Evolutionary conservation across 2,113 vertebrate species (phyloP), one percentile per base, ranked within the genome.

Genomic region (Amblyopsis rosae): DNA sequence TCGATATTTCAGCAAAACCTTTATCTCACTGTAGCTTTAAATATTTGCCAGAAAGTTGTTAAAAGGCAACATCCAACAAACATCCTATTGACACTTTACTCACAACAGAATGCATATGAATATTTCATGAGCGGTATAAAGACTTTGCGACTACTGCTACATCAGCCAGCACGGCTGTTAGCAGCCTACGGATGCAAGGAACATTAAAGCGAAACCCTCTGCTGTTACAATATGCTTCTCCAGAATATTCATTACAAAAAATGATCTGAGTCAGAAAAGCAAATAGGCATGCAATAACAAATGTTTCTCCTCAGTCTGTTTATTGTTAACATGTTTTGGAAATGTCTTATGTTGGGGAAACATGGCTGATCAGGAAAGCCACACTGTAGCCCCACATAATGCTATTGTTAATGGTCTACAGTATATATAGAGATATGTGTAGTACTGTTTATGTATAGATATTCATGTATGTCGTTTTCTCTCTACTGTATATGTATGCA

Each of bases 121-220:
- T 89, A 87, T 88, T 87, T 87, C 76, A 88, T 77, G 26, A 1
- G 58, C 71, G 64, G 87, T 80, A 81, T 74, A 78, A 82, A 82
- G 84, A 77, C 72, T 76, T n/a, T n/a, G 41, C 32, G 75, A 72
- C 41, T 62, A 16, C n/a, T 62, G 47, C 15, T 17, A 10, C 41
- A 12, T 8, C 41, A 46, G 59, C 58, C 60, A 63, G 17, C 63
- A 68, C 68, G 35, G 32, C 69, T 87, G 88, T 91, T 90, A 87
- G 81, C 84, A 80, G 76, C 87, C 82, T 69, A 55, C 50, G 74
- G 87, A 88, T 84, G 82, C 64, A 46, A 76, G 72, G 76, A 59
- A 65, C 75, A 78, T 88, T 76, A 87, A 80, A 83, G 80, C 73
- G 69, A 72, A 76, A 55, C 71, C 35, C 65, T 70, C 51, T 70